Evolutionary conservation across 2,113 vertebrate species (phyloP).

Genomic region (Neodon shergylaensis): DNA sequence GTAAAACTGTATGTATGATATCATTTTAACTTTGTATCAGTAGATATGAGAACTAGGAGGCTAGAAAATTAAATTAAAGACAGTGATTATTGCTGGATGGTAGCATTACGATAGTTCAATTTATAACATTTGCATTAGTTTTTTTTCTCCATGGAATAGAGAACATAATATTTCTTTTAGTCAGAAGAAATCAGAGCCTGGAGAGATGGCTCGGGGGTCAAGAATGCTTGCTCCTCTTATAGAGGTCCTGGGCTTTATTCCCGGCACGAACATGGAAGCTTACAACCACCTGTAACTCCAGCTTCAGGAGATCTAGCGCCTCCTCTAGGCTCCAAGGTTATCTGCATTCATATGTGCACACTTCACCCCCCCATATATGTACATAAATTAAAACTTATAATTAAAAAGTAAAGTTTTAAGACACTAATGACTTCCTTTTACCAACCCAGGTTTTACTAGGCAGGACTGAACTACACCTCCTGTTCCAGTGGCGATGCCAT

Average conservation of each 20-base stretch:
- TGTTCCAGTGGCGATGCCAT: not conserved
- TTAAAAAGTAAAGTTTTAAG: not conserved
- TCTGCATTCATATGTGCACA: no score
- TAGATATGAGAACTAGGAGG: not conserved
- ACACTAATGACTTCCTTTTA: not conserved
- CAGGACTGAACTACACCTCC: not conserved
- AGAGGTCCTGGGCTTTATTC: not conserved
- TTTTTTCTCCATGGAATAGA: not conserved
- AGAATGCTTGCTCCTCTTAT: not conserved
- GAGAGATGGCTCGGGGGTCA: not conserved
- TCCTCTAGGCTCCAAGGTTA: not conserved
- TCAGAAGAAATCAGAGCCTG: not conserved
- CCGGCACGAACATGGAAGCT: not conserved
- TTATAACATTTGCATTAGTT: not conserved
- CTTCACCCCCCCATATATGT: no score
- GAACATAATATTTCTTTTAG: not conserved
- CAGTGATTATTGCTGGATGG: not conserved
- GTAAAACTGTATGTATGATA: not conserved
- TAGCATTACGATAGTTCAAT: not conserved
- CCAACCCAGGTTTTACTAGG: not conserved
- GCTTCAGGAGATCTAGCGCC: not conserved
- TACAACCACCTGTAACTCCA: not conserved
- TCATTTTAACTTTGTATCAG: not conserved
- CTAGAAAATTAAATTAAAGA: not conserved
- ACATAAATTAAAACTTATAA: not conserved